Evolutionary conservation across 2,113 vertebrate species (phyloP), one percentile per base, ranked within the genome.

Genomic region (Amphilophus citrinellus): DNA sequence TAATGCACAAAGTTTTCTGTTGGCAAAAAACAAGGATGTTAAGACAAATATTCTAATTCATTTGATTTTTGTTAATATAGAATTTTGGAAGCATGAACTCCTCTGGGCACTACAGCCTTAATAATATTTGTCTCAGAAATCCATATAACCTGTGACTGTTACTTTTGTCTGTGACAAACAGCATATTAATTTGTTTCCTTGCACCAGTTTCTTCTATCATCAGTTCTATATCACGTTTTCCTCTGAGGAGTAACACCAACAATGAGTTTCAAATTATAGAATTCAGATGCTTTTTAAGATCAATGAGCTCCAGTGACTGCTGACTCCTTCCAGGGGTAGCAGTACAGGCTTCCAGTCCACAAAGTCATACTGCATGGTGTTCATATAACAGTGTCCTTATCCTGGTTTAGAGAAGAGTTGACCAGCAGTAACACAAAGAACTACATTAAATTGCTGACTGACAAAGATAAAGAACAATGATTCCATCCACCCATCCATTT

Each of bases 201-300:
- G 82, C 84, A 77, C 80, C 75, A 77, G 77, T 76, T 82, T 76
- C 56, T 10, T 90, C 66, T 50, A n/a, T 76, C 24, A 11, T 82
- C 77, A 61, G 82, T 77, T 86, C 66, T 71, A 59, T 65, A 56
- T 77, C 30, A 76, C 14, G 44, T 77, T 71, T 61, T 27, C 60
- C 82, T 80, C 79, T 27, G 83, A 86, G 80, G 65, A 88, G 37
- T 62, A 59, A 57, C 75, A 56, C 27, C 66, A 47, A 57, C 18
- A 5, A 87, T 2, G 60, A 87, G 76, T 84, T 87, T 88, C 77
- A 77, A 85, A 61, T 83, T 71, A 65, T 85, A 85, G 73, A 78
- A 80, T 44, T 84, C 58, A 47, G 62, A 71, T 42, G 30, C 73
- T 85, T 35, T 73, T 85, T 85, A 79, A 80, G 73, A 53, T 39